Evolutionary conservation across 2,888 invertebrate species (phyloP).

Genomic region (Minunthozetes semirufus): DNA sequence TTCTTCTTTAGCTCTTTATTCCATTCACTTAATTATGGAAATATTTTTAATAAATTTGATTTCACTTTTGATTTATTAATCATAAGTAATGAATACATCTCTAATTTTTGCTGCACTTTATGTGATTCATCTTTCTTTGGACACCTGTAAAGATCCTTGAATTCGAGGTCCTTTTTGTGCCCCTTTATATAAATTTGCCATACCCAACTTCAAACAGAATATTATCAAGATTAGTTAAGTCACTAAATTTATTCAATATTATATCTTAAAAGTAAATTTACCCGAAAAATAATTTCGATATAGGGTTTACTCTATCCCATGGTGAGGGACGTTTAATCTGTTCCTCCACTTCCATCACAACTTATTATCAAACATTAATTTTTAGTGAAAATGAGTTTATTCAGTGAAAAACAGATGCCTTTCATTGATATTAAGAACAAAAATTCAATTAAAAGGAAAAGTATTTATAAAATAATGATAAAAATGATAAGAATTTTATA

Average conservation of each 20-base stretch:
- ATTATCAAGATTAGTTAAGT: too few species aligned
- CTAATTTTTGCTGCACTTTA: constrained; percentile 6
- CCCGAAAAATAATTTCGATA: constrained; percentile 25
- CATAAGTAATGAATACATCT: constrained; percentile 17
- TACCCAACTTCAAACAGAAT: constrained; percentile 33
- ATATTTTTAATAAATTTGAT: too few species aligned
- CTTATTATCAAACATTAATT: too few species aligned
- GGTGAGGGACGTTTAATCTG: constrained; percentile 7
- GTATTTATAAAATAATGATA: too few species aligned
- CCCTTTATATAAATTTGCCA: constrained; percentile 18
- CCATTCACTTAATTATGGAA: constrained; percentile 1
- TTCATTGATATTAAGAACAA: too few species aligned
- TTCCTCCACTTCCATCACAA: neutral
- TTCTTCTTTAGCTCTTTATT: constrained; percentile 16
- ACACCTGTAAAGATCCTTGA: constrained; percentile 26
- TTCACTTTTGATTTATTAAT: neutral
- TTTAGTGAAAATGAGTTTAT: too few species aligned
- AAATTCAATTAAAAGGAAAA: too few species aligned
- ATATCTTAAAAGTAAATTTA: constrained; percentile 15
- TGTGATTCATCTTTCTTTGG: constrained; percentile 21
- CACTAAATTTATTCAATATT: neutral
- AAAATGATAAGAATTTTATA: too few species aligned
- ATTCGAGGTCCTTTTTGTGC: constrained; percentile 27
- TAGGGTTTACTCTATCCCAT: constrained; percentile 2
- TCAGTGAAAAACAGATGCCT: too few species aligned